A percentile compares a stretch with the other conserved stretches of the same genome.
These are phyloP conservation scores for Pygmarrhopalites habei DNA, from an alignment of 1,140 invertebrate species.

Conservation along the genomic window DNA sequence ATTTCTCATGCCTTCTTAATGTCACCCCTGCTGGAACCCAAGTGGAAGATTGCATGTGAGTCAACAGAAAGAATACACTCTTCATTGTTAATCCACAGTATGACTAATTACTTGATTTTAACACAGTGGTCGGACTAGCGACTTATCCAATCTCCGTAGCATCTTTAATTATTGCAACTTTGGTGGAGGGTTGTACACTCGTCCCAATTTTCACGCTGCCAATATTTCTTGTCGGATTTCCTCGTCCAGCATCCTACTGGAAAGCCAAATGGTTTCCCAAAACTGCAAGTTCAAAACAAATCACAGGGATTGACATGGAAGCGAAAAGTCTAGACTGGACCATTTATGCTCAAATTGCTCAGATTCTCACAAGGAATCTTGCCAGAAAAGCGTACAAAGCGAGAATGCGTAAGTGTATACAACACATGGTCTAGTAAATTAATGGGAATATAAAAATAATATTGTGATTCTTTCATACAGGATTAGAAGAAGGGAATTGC, in stretches of 20 bases:
- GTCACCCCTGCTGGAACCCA: conserved; percentile 6
- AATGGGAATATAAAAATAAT: too few species aligned
- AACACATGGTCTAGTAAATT: too few species aligned
- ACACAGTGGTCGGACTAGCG: neutral
- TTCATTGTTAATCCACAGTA: neutral
- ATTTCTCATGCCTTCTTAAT: conserved; percentile 16
- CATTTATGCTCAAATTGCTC: conserved; percentile 30
- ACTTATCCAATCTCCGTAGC: conserved; percentile 22
- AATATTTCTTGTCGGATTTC: conserved; percentile 31
- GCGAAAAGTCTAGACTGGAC: conserved; percentile 30
- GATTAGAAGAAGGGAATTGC: conserved; percentile 21
- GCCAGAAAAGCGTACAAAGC: conserved; percentile 17
- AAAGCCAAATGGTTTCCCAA: conserved; percentile 27
- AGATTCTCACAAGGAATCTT: conserved; percentile 11
- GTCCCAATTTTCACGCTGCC: conserved; percentile 36
- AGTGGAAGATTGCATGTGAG: neutral
- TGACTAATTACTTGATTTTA: neutral
- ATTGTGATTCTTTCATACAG: conserved; percentile 12
- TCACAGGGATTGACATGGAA: conserved; percentile 9
- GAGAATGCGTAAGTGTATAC: conserved; percentile 17
- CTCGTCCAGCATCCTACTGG: conserved; percentile 34
- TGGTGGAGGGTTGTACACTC: conserved; percentile 27
- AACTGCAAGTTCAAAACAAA: conserved; percentile 4
- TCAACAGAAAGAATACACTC: neutral
- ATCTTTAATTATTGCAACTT: conserved; percentile 16